Evolutionary conservation across 2,888 invertebrate genomes (phyloP).

Genomic region (Eupithecia tripunctaria): DNA sequence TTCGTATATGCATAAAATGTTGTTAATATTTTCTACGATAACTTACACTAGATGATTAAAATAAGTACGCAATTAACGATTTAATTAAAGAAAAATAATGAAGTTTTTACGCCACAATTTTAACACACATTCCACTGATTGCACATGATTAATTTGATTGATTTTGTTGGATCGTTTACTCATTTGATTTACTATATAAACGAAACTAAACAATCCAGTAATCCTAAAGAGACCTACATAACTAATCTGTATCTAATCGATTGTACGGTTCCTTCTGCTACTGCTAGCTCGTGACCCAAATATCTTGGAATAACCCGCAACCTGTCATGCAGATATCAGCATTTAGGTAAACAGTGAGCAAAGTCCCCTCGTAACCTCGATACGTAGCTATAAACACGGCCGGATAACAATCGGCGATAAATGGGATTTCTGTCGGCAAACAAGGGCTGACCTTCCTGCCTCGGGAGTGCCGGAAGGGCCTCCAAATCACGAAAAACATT

Average conservation of each 20-base stretch:
- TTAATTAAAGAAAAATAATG: no score
- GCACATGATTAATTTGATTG: background rate
- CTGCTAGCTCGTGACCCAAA: conserved; percentile 14
- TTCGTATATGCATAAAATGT: background rate
- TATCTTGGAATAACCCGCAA: conserved; percentile 8
- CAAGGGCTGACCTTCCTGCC: conserved; percentile 64
- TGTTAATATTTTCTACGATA: no score
- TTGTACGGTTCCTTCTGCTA: background rate
- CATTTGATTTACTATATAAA: background rate
- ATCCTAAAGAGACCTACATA: background rate
- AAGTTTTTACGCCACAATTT: background rate
- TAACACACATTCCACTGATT: background rate
- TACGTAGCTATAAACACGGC: conserved; percentile 29
- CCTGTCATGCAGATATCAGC: conserved; percentile 9
- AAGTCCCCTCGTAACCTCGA: conserved; percentile 36
- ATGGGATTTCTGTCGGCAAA: conserved; percentile 57
- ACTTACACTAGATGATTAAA: background rate
- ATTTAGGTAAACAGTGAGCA: conserved; percentile 10
- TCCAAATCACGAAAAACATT: background rate
- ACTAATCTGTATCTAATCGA: background rate
- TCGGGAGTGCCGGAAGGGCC: background rate
- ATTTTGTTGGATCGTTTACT: background rate
- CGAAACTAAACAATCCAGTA: background rate
- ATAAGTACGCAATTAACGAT: background rate
- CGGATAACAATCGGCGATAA: conserved; percentile 55